phyloP scores from a whole-genome alignment of 2,797 vertebrate genomes.

The Phrynocephalus forsythii region DNA sequence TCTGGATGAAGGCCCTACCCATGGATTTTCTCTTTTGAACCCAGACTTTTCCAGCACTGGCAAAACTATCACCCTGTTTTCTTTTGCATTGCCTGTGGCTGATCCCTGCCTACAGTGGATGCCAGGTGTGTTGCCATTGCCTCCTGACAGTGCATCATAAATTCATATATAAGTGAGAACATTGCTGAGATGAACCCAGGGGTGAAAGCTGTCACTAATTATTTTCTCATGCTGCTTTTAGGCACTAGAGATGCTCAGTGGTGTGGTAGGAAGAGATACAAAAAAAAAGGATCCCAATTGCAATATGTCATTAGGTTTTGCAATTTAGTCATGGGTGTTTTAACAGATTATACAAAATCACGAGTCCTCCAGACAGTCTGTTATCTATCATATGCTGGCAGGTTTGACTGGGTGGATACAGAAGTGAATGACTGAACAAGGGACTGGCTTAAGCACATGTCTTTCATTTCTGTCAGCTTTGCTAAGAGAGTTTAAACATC shows the following conservation, averaged over 20 bases:
- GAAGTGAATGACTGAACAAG: not conserved
- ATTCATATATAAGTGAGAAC: not conserved
- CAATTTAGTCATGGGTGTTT: constrained; percentile 23
- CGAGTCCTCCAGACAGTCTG: constrained; percentile 33
- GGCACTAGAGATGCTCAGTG: not conserved
- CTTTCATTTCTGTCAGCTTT: no score
- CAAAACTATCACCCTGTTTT: not conserved
- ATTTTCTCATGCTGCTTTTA: not conserved
- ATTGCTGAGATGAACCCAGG: constrained; percentile 10
- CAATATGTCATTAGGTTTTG: constrained; percentile 5
- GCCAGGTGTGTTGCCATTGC: not conserved
- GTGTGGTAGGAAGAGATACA: not conserved
- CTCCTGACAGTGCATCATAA: not conserved
- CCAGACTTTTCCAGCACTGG: not conserved
- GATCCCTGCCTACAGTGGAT: not conserved
- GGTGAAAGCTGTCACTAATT: not conserved
- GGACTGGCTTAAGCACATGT: not conserved
- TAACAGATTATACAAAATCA: constrained; percentile 41
- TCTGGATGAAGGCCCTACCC: not conserved
- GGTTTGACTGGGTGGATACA: constrained; percentile 27
- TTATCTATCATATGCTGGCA: constrained; percentile 17
- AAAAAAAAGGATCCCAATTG: not conserved
- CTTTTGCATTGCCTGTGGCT: not conserved
- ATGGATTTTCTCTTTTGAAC: not conserved
- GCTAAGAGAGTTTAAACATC: no score